A percentile compares a stretch with the other conserved stretches of the same genome.
Conservation (phyloP, 2,113 vertebrate species). For the Pygoscelis antarcticus region DNA sequence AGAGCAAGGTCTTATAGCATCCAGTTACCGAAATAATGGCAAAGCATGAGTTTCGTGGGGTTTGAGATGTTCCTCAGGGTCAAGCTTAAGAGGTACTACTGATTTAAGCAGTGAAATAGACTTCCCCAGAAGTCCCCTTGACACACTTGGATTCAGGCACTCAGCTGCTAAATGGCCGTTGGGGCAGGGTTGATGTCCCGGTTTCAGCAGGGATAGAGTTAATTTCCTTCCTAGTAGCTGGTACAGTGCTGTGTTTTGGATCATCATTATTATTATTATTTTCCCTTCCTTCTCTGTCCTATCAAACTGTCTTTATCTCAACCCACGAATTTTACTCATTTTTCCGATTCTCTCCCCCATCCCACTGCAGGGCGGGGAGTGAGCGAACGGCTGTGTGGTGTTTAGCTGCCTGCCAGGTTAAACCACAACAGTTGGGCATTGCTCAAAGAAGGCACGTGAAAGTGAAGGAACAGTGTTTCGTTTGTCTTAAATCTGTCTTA, state of each 20-base stretch:
- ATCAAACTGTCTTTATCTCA: too few species aligned
- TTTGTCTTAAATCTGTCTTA: background rate
- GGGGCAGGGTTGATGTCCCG: background rate
- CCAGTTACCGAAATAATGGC: background rate
- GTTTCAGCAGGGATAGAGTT: too few species aligned
- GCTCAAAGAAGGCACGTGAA: background rate
- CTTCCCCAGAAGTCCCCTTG: background rate
- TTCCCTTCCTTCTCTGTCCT: too few species aligned
- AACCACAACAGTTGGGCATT: background rate
- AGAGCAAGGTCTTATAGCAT: background rate
- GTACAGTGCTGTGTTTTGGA: too few species aligned
- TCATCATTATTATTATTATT: too few species aligned
- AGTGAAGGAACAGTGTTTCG: background rate
- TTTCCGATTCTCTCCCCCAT: too few species aligned
- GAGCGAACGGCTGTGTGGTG: too few species aligned
- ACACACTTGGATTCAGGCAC: background rate
- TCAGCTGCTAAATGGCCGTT: background rate
- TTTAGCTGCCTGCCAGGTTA: too few species aligned
- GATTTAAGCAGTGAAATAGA: background rate
- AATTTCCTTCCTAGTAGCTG: too few species aligned
- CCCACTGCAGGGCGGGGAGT: too few species aligned
- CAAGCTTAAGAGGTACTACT: background rate
- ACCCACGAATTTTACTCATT: too few species aligned
- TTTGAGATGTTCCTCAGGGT: background rate
- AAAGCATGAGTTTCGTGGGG: background rate